Conservation (phyloP, 64 coral and sea anemone species). For the Dendronephthya gigantea region DNA sequence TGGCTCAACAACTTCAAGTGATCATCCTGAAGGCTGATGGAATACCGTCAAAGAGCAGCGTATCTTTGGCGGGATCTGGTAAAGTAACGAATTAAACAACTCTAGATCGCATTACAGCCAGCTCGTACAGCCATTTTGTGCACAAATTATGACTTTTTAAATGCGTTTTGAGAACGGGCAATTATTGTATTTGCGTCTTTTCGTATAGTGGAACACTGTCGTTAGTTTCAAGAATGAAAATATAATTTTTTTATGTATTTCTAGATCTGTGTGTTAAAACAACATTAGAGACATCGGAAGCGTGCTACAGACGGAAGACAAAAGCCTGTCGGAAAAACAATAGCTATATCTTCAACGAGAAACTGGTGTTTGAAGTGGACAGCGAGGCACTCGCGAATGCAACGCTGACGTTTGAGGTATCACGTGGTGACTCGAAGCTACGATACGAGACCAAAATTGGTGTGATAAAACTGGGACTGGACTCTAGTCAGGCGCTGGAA, state of each 20-base stretch:
- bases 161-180: too few relatives aligned
- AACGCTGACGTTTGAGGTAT: constrained; percentile 51
- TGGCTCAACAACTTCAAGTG: constrained; percentile 55
- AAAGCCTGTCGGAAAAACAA: constrained; percentile 49
- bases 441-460: constrained; percentile 52
- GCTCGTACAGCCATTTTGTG: too few relatives aligned
- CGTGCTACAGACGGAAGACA: constrained; percentile 61
- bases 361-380: constrained; percentile 59
- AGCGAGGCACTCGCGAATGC: constrained; percentile 55
- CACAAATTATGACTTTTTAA: too few relatives aligned
- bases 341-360: constrained; percentile 74
- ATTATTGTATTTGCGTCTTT: too few relatives aligned
- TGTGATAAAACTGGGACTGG: constrained; percentile 53
- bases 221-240: too few relatives aligned
- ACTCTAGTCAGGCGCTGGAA: constrained; percentile 44
- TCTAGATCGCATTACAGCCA: too few relatives aligned
- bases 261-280: neutral
- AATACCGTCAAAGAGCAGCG: constrained; percentile 35
- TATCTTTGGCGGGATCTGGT: constrained; percentile 15
- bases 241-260: neutral
- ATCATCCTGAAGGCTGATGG: constrained; percentile 64
- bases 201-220: too few relatives aligned
- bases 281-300: constrained; percentile 24
- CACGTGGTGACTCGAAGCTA: constrained; percentile 47
- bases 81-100: too few relatives aligned